phyloP scores from a whole-genome alignment of 2,797 vertebrate genomes.

The Decapterus maruadsi region DNA sequence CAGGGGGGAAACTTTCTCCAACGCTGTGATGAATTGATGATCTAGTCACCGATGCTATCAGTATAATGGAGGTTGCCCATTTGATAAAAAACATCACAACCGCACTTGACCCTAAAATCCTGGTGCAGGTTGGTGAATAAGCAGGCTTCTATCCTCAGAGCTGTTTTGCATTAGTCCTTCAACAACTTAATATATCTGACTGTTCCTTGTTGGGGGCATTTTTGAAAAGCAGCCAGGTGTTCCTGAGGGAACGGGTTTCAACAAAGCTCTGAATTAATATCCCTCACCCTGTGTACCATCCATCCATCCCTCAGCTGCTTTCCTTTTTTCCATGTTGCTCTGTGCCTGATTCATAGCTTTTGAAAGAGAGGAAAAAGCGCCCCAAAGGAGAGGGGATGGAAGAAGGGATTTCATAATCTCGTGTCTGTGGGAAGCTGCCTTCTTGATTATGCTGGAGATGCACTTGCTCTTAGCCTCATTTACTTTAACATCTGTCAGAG shows the following conservation, averaged over 20 bases:
- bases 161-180: constrained; percentile 52
- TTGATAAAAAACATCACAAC: constrained; percentile 16
- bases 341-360: constrained; percentile 37
- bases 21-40: constrained; percentile 47
- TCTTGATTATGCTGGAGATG: constrained; percentile 66
- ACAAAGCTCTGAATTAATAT: constrained; percentile 71
- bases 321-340: constrained; percentile 9
- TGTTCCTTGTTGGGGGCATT: constrained; percentile 18
- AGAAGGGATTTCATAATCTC: constrained; percentile 50
- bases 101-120: constrained; percentile 34
- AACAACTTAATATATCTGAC: constrained; percentile 42
- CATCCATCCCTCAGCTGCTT: constrained; percentile 47
- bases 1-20: constrained; percentile 22
- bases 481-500: constrained; percentile 68
- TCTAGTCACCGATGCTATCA: constrained; percentile 33
- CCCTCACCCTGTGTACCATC: constrained; percentile 45
- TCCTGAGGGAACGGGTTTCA: constrained; percentile 55
- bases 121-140: constrained; percentile 23
- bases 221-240: constrained; percentile 47
- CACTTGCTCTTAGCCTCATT: constrained; percentile 73
- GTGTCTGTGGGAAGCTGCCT: constrained; percentile 45
- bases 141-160: constrained; percentile 36
- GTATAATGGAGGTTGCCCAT: constrained; percentile 44
- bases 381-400: constrained; percentile 45
- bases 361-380: constrained; percentile 28